Evolutionary conservation across 2,888 invertebrate species (phyloP).

Genomic region (Dasypogon diadema): DNA sequence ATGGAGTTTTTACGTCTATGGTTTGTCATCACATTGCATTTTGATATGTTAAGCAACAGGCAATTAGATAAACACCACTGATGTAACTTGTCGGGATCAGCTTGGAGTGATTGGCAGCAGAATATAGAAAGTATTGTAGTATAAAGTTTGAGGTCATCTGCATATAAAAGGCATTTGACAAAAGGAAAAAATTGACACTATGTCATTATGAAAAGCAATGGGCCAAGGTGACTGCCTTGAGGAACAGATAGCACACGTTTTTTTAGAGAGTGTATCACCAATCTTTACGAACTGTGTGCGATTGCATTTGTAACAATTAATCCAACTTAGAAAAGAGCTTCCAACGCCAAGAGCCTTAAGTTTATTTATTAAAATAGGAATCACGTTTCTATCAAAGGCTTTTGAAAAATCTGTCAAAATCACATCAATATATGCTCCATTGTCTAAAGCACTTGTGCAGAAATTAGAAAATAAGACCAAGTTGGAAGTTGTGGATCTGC

Average conservation of each 20-base stretch:
- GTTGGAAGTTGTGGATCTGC: background rate
- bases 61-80: too few species aligned
- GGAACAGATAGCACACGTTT: background rate
- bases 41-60: too few species aligned
- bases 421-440: background rate
- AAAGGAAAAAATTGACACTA: background rate
- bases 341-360: background rate
- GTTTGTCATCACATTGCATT: too few species aligned
- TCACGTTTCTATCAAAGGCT: background rate
- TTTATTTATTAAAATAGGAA: background rate
- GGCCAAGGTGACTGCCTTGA: background rate
- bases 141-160: conserved; percentile 2
- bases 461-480: background rate
- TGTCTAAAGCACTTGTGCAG: background rate
- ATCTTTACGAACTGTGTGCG: background rate
- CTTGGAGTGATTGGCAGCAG: too few species aligned
- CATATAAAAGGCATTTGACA: background rate
- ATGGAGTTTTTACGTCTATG: too few species aligned
- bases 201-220: background rate
- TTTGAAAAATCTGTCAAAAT: background rate
- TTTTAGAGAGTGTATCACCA: background rate
- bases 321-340: background rate
- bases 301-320: background rate
- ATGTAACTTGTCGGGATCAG: too few species aligned
- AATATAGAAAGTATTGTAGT: background rate